Conservation (phyloP, 1,140 invertebrate genomes). For the Chironomus striatipennis region DNA sequence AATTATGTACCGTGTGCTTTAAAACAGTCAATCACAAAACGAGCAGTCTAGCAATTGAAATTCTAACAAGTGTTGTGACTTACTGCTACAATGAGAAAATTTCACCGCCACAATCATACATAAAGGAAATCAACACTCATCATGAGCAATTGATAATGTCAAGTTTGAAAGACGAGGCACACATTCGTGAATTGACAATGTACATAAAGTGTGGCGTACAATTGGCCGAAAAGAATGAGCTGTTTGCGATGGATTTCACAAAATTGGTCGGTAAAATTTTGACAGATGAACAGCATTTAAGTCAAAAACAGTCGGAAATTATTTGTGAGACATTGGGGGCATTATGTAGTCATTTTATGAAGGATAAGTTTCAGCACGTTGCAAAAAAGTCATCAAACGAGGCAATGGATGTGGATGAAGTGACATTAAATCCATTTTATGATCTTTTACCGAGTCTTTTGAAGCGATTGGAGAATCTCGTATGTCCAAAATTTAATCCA, state of each 20-base stretch:
- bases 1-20: constrained; percentile 47
- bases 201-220: constrained; percentile 35
- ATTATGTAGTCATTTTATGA: constrained; percentile 36
- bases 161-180: constrained; percentile 33
- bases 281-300: constrained; percentile 31
- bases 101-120: constrained; percentile 30
- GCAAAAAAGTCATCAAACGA: constrained; percentile 26
- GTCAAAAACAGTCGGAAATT: constrained; percentile 31
- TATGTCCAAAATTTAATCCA: constrained; percentile 29
- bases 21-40: constrained; percentile 53
- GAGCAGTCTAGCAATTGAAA: constrained; percentile 58
- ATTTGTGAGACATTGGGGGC: constrained; percentile 37
- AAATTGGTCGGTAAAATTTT: constrained; percentile 34
- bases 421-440: constrained; percentile 32
- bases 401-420: constrained; percentile 25
- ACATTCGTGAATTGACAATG: constrained; percentile 31
- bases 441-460: constrained; percentile 34
- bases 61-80: constrained; percentile 56
- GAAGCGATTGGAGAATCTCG: constrained; percentile 35
- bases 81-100: constrained; percentile 47
- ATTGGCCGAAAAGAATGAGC: constrained; percentile 32
- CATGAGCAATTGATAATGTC: constrained; percentile 37
- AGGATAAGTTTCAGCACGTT: constrained; percentile 30
- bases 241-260: constrained; percentile 35
- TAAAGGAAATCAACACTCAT: constrained; percentile 38